Evolutionary conservation across 2,888 invertebrate species (phyloP), one percentile per base, ranked within the genome.

Genomic region (Sturmia bella): DNA sequence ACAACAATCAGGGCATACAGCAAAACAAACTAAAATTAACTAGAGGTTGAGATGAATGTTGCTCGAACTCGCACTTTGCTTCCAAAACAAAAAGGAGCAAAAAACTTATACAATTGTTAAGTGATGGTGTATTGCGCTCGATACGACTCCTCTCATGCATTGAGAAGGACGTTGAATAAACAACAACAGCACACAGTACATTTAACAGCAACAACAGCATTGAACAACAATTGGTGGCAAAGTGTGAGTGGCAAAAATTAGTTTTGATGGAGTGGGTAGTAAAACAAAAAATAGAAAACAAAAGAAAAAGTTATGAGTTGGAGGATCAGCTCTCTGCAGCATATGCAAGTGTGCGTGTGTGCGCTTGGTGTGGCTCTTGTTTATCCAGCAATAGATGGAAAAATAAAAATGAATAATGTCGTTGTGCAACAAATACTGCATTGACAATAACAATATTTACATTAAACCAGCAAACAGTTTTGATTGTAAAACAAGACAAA

Each of bases 341-440:
- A 27, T 27, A 27, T 45, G 45, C 13, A n/a, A 9, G 4, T 50
- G 59, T 57, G 37, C 11, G 24, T 41, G 6, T 63, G 54, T 32
- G 54, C 54, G 13, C 66, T 73, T 78, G 66, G 56, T 73, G 45
- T 57, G 32, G 7, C 32, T 19, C 12, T 24, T 61, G 57, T 66
- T 79, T 43, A 64, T 70, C 41, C 66, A 68, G 77, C 77, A 61
- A 72, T 70, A 74, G 79, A 79, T 83, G 70, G 75, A 64, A 88
- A 66, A 87, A 87, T 87, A 84, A 86, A 87, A 88, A 87, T 88
- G 87, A 88, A 88, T 87, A 87, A 87, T 82, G 74, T 82, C 70
- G 70, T 56, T 61, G 70, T 79, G 74, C 70, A 83, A 69, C 80
- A 83, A 83, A 80, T 76, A 80, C 79, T 84, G 72, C 82, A 84